Evolutionary conservation across 1,140 invertebrate species (phyloP).

Genomic region (Trichonephila clavipes): DNA sequence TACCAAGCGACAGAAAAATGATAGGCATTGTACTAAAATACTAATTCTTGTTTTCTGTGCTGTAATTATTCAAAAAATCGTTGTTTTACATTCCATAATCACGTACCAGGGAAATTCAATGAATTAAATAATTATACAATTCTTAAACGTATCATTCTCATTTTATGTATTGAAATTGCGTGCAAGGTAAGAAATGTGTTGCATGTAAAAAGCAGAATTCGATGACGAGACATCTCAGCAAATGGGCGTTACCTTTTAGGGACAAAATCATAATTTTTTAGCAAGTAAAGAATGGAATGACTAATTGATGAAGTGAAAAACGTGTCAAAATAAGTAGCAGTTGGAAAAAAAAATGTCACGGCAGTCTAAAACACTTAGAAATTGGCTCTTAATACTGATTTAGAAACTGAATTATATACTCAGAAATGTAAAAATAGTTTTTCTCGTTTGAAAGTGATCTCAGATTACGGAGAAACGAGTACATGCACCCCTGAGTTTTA

Average conservation of each 20-base stretch:
- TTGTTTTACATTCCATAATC: too few species aligned
- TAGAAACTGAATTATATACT: too few species aligned
- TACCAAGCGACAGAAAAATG: too few species aligned
- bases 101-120: too few species aligned
- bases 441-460: not conserved
- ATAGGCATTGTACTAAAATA: too few species aligned
- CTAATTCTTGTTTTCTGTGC: too few species aligned
- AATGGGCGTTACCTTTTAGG: constrained; percentile 37
- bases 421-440: not conserved
- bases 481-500: too few species aligned
- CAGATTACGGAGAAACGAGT: too few species aligned
- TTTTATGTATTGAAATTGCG: not conserved
- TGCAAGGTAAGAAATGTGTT: not conserved
- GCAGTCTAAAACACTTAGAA: not conserved
- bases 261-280: not conserved
- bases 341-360: not conserved
- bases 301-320: constrained; percentile 36
- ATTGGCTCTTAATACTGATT: not conserved
- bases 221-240: constrained; percentile 7
- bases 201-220: not conserved
- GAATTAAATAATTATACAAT: not conserved
- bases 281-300: constrained; percentile 4
- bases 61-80: too few species aligned
- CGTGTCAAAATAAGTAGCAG: constrained; percentile 29
- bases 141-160: not conserved